These are phyloP conservation scores for Drosophila mayaguana DNA, from an alignment of 2,888 invertebrate species.

Conservation along the genomic window DNA sequence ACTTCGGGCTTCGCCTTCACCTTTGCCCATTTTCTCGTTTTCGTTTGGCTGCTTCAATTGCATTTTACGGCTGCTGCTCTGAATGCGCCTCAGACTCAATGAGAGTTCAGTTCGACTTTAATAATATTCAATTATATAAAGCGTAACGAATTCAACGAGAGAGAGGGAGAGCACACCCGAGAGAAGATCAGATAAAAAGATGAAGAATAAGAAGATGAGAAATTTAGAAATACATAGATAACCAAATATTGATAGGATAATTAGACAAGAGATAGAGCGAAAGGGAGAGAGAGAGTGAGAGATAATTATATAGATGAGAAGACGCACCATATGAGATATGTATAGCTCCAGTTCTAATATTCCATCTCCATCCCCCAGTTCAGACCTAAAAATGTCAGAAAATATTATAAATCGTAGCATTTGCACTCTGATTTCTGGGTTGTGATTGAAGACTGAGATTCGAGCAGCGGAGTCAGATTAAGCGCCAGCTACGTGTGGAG, in stretches of 20 bases:
- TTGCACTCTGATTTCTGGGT: conserved; percentile 18
- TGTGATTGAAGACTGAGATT: conserved; percentile 29
- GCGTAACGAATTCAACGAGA: background rate
- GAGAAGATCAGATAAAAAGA: background rate
- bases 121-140: conserved; percentile 19
- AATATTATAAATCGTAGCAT: conserved; percentile 28
- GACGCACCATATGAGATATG: no score
- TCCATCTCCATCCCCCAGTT: background rate
- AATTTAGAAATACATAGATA: background rate
- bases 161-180: background rate
- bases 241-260: background rate
- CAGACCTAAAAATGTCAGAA: background rate
- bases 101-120: conserved; percentile 16
- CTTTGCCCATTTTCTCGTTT: background rate
- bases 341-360: background rate
- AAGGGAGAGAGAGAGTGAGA: no score
- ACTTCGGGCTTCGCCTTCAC: background rate
- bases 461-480: conserved; percentile 50
- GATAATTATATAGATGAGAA: no score
- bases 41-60: conserved; percentile 37
- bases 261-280: background rate
- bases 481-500: conserved; percentile 52
- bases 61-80: conserved; percentile 32
- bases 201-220: background rate
- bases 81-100: conserved; percentile 4